Evolutionary conservation across 1,140 invertebrate species (phyloP).

Genomic region (Macrocentrus cingulum): DNA sequence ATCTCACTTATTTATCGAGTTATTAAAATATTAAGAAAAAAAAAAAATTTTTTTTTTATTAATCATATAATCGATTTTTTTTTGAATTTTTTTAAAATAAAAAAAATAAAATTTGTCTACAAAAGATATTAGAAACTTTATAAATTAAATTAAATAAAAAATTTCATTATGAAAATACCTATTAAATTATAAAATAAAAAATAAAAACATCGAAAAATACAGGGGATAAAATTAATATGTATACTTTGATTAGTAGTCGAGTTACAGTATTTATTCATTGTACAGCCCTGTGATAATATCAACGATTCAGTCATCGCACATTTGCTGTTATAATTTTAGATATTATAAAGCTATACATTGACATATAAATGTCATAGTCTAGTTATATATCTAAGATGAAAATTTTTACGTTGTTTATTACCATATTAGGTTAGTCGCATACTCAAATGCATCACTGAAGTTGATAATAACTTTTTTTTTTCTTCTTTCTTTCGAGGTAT

Average conservation of each 20-base stretch:
- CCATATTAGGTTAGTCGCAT: slow-evolving; percentile 49
- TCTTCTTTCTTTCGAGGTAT: slow-evolving; percentile 43
- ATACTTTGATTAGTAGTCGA: slow-evolving; percentile 29
- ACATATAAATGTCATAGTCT: slow-evolving; percentile 52
- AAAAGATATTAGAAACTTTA: too few species aligned
- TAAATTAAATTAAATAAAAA: too few species aligned
- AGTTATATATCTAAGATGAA: slow-evolving; percentile 55
- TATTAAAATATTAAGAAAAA: too few species aligned
- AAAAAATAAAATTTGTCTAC: too few species aligned
- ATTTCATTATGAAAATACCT: too few species aligned
- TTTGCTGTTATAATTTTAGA: slow-evolving; percentile 39
- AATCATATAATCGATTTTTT: too few species aligned
- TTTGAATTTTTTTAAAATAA: too few species aligned
- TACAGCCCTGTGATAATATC: slow-evolving; percentile 56
- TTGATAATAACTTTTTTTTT: slow-evolving; percentile 32
- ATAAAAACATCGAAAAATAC: too few species aligned
- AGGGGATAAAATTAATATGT: too few species aligned
- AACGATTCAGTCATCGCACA: slow-evolving; percentile 49
- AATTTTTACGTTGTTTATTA: slow-evolving; percentile 50
- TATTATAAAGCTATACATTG: slow-evolving; percentile 56
- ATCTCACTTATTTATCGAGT: too few species aligned
- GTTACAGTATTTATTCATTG: slow-evolving; percentile 55
- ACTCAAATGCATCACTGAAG: slow-evolving; percentile 50
- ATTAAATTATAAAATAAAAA: too few species aligned
- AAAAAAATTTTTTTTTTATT: too few species aligned